phyloP scores from a whole-genome alignment of 2,113 vertebrate genomes.

The Speoplatyrhinus poulsoni region DNA sequence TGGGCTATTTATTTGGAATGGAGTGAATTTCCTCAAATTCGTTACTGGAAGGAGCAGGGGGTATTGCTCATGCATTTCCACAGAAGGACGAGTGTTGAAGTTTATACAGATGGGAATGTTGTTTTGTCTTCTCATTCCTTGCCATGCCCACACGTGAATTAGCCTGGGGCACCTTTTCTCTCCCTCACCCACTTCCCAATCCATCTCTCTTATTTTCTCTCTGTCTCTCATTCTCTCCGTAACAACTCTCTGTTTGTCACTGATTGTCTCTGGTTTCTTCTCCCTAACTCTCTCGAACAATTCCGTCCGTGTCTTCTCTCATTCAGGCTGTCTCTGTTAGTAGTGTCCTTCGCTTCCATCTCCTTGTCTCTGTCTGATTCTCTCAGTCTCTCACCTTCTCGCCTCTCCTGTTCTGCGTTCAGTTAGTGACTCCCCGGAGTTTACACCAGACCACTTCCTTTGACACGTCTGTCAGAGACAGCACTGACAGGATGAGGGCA shows the following conservation, averaged over 20 bases:
- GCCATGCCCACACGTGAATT: slow-evolving; percentile 54
- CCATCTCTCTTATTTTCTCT: neutral
- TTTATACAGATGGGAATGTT: slow-evolving; percentile 63
- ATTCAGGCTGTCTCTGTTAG: neutral
- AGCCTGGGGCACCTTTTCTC: slow-evolving; percentile 56
- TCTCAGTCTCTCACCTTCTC: slow-evolving; percentile 36
- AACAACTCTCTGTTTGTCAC: neutral
- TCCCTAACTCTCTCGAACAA: slow-evolving; percentile 14
- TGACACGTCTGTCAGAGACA: slow-evolving; percentile 63
- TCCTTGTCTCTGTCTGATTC: slow-evolving; percentile 20
- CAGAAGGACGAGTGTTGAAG: slow-evolving; percentile 56
- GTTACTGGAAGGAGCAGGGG: slow-evolving; percentile 45
- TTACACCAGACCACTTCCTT: slow-evolving; percentile 64
- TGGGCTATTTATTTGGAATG: neutral
- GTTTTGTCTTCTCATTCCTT: slow-evolving; percentile 57
- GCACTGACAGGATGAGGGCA: slow-evolving; percentile 73
- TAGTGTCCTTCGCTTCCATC: slow-evolving; percentile 19
- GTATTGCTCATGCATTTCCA: slow-evolving; percentile 51
- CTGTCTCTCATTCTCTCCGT: neutral
- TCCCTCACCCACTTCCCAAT: neutral
- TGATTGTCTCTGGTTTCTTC: neutral
- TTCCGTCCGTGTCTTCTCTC: neutral
- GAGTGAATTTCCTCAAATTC: slow-evolving; percentile 19
- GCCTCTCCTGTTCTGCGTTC: slow-evolving; percentile 52
- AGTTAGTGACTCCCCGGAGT: slow-evolving; percentile 66